Conservation (phyloP, 1,140 invertebrate genomes). For the Phocides pigmalion region DNA sequence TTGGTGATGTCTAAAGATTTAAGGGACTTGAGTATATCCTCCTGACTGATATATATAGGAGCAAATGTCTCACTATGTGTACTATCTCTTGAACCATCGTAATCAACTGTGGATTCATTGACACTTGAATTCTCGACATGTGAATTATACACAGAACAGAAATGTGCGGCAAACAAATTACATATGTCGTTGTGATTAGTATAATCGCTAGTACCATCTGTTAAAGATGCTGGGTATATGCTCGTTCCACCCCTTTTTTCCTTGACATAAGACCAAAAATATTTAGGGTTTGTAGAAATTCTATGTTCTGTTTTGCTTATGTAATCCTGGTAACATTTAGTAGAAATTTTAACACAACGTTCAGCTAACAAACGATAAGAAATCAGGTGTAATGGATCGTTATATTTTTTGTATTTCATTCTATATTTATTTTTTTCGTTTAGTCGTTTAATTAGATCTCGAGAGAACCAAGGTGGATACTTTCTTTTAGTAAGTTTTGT, state of each 20-base stretch:
- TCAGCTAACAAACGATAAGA: constrained; percentile 25
- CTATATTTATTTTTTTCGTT: constrained; percentile 36
- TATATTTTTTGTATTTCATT: constrained; percentile 34
- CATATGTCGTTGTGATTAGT: constrained; percentile 34
- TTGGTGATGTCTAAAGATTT: constrained; percentile 3
- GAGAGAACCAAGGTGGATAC: constrained; percentile 37
- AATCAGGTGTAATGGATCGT: constrained; percentile 37
- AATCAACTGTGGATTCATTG: not conserved
- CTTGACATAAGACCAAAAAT: constrained; percentile 41
- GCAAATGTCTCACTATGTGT: not conserved
- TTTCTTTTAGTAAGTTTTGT: constrained; percentile 16
- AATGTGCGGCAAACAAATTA: constrained; percentile 40
- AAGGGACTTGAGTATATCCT: not conserved
- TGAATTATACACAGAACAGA: constrained; percentile 32
- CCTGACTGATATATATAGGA: not conserved
- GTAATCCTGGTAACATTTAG: constrained; percentile 32
- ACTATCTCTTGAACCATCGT: not conserved
- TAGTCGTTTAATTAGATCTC: constrained; percentile 18
- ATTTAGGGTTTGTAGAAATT: constrained; percentile 37
- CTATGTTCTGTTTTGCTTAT: constrained; percentile 27
- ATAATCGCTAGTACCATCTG: constrained; percentile 17
- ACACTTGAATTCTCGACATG: not conserved
- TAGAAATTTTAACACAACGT: constrained; percentile 28
- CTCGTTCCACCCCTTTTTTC: constrained; percentile 29
- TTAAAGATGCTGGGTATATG: constrained; percentile 29